Evolutionary conservation across 2,888 invertebrate genomes (phyloP), one percentile per base, ranked within the genome.

Genomic region (Pogonocherus hispidulus): DNA sequence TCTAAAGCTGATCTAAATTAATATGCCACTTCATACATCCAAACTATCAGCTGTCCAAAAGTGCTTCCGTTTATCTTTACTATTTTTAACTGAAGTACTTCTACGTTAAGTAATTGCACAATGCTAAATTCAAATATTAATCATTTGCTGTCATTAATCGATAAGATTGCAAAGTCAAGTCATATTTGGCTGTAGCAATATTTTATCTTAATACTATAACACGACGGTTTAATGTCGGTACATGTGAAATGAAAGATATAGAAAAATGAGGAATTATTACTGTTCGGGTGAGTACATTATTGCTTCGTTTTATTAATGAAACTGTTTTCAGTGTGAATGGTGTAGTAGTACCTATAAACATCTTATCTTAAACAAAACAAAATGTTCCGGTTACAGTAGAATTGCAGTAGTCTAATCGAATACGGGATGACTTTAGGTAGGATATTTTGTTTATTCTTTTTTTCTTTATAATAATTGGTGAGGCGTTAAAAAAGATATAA

Each of bases 151-250:
- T 51, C 46, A 51, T 51, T 46, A 49, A 62, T 51, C 60, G 60
- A 62, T 62, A 62, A 62, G 60, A 62, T 51, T 62, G 51, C 60
- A 51, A 62, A 62, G 60, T 62, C 60, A 62, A 62, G 60, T 62
- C 35, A 9, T 51, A 22, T 62, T 51, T 41, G 47, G 32, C 8
- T 59, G 22, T 20, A 41, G 23, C 37, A 35, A 52, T 37, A 20
- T 37, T 37, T 55, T 55, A 55, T 55, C 55, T 55, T 55, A 55
- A 55, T 52, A 52, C 35, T 19, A 55, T 5, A 55, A 55, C 11
- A 37, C 35, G 55, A 35, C 37, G 55, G 37, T 55, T 55, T 55
- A 35, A 5, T 55, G 35, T 55, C 35, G 11, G 55, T 55, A 20
- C 35, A 20, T 37, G 37, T 37, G 55, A 55, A 37, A 22, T 22